Evolutionary conservation across 2,888 invertebrate species (phyloP).

Genomic region (Philaethria dido): DNA sequence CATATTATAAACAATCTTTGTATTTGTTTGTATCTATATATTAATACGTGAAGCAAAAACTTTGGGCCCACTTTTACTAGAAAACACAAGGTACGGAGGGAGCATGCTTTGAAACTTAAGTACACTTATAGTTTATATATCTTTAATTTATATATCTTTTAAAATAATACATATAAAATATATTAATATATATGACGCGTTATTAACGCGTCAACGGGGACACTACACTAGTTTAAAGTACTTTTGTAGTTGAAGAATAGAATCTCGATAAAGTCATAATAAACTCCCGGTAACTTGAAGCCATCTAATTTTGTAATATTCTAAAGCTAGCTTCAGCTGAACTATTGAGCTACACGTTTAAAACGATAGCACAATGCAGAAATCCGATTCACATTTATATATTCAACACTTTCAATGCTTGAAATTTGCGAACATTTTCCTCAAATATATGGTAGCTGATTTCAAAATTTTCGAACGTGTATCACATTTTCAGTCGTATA

Average conservation of each 20-base stretch:
- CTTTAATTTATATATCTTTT: too few species aligned
- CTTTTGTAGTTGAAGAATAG: not conserved
- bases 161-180: too few species aligned
- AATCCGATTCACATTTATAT: constrained; percentile 14
- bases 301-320: not conserved
- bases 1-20: too few species aligned
- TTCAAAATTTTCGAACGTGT: constrained; percentile 19
- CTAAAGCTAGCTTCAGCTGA: not conserved
- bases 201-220: too few species aligned
- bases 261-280: not conserved
- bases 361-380: not conserved
- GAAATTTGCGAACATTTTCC: constrained; percentile 21
- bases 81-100: too few species aligned
- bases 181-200: too few species aligned
- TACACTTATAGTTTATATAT: too few species aligned
- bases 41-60: too few species aligned
- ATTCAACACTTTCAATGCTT: constrained; percentile 11
- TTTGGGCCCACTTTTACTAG: too few species aligned
- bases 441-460: constrained; percentile 18
- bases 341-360: not conserved
- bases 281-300: not conserved
- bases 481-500: constrained; percentile 21
- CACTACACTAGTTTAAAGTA: too few species aligned
- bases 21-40: too few species aligned
- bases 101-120: too few species aligned